Evolutionary conservation across 2,888 invertebrate species (phyloP), one percentile per base, ranked within the genome.

Genomic region (Leptinotarsa juncta): DNA sequence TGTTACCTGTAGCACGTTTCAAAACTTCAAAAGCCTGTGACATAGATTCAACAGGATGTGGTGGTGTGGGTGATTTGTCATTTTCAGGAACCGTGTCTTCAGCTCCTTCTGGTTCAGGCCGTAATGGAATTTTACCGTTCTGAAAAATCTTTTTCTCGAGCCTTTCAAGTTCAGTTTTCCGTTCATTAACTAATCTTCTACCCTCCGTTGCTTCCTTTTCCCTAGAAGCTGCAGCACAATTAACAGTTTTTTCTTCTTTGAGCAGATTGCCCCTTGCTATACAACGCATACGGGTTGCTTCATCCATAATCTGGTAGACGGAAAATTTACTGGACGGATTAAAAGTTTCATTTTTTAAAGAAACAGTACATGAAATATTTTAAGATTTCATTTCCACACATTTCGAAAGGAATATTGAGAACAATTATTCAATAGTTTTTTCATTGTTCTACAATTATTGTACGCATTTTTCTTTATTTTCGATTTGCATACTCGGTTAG

Each of bases 131-230:
- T 78, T 87, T 88, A 51, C 90, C 89, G 20, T 92, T 90, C 15
- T 94, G 92, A 82, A 95, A 95, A 67, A 95, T 92, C 83, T 93
- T 91, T 78, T 94, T 92, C 82, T 96, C 96, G 74, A 96, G 87
- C 70, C 93, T 91, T 85, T 96, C 95, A 23, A 96, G 85, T 81
- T 96, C 95, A 20, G 91, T 85, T 82, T 92, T 93, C 12, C 94
- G 89, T 70, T 93, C 93, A 42, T 92, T 92, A 23, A 96, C 94
- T 71, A 93, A 89, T 79, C 92, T 92, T 76, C 93, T 91, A 79
- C 91, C 93, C 86, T 91, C 92, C 0, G 90, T 85, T 0, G 92
- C 89, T 83, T 93, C 92, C 0, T 90, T 88, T 10, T 93, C 93
- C 0, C 95, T 90, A 5, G 91, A 89, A 80, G 92, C 92, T 32